phyloP scores from a whole-genome alignment of 2,888 invertebrate genomes.

The Folsomia candida region DNA sequence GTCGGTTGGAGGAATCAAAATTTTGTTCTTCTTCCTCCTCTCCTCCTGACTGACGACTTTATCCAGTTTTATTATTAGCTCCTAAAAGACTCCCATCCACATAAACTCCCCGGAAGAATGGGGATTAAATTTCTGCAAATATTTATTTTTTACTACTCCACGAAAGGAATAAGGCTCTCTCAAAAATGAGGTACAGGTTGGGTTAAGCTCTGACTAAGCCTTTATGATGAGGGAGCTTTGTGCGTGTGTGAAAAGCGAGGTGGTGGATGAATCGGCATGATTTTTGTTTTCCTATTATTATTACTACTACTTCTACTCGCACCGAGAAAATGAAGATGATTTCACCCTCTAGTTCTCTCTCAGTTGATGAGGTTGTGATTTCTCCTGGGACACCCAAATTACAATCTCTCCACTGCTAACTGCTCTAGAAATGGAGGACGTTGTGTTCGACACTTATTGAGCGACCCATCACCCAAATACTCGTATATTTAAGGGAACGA shows the following conservation, averaged over 20 bases:
- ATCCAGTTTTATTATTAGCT: too few species aligned
- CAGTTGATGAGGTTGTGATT: constrained; percentile 49
- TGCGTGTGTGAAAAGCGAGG: background rate
- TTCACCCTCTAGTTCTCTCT: constrained; percentile 9
- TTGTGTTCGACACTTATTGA: background rate
- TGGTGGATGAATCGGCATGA: background rate
- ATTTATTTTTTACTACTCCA: too few species aligned
- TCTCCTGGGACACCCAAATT: constrained; percentile 43
- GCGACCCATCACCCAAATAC: background rate
- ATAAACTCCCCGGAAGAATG: too few species aligned
- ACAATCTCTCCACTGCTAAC: background rate
- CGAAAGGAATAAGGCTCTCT: too few species aligned
- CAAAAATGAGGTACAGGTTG: too few species aligned
- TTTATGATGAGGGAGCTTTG: background rate
- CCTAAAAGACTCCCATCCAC: too few species aligned
- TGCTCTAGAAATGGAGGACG: background rate
- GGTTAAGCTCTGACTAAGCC: too few species aligned
- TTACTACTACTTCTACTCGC: too few species aligned
- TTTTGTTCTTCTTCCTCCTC: constrained; percentile 18
- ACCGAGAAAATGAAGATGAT: background rate
- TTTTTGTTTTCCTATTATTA: background rate
- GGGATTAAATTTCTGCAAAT: too few species aligned
- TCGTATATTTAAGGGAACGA: background rate
- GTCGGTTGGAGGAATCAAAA: background rate
- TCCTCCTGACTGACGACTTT: too few species aligned